Evolutionary conservation across 2,113 vertebrate genomes (phyloP), one percentile per base, ranked within the genome.

Genomic region (Hippocampus guttulatus): DNA sequence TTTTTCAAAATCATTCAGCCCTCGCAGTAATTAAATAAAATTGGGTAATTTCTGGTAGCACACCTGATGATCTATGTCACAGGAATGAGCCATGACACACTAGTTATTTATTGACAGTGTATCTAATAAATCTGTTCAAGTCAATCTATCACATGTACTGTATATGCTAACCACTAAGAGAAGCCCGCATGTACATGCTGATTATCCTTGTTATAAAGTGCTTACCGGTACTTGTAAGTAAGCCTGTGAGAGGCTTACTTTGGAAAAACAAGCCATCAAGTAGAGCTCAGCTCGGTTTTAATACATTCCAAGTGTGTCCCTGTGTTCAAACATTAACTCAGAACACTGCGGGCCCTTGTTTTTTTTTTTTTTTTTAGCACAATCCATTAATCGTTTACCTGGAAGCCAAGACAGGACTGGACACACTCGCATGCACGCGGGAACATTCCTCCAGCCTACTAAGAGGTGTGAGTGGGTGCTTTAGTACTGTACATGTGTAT

Each of bases 281-380:
- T 70, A 65, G 58, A 67, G 70, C 68, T 38, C 49, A 60, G 70
- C 51, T 79, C 64, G 33, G 73, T 70, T 67, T 75, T 83, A 88
- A 90, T 81, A 62, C 84, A 91, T 91, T 87, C 87, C 75, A 51
- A 74, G 76, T 85, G 76, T 81, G 86, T 83, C 70, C 65, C 81
- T 41, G 70, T 80, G 86, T 85, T 88, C 86, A 91, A 91, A 88
- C 87, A 90, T 91, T 90, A 89, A 90, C 88, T 69, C 9, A 71
- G 72, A 74, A 78, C 79, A 43, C 64, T 76, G 69, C 73, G 79
- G 81, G 86, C 80, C 45, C 71, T 81, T 85, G 61, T 63, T 38
- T 25, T 21, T 21, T 11, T 58, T 58, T 58, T 2, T 58, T 58
- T 6, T 27, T 7, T 5, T 1, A 11, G 18, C 64, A 14, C 66